A percentile compares a stretch with the other conserved stretches of the same genome.
These are phyloP conservation scores for Cenopis cana DNA, from an alignment of 2,888 invertebrate genomes.

Conservation along the genomic window DNA sequence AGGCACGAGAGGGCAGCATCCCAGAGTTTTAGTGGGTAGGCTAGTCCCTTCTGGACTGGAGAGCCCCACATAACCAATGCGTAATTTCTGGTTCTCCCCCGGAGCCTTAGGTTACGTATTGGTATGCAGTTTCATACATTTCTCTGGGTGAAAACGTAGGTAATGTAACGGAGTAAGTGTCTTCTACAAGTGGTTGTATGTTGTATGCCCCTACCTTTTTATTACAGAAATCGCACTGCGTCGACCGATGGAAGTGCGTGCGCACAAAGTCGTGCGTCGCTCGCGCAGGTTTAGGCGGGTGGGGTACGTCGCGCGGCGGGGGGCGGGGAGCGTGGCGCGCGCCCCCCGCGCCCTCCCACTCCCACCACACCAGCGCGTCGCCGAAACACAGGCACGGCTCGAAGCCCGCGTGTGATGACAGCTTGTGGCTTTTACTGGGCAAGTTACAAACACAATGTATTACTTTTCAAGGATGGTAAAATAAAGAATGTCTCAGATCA, in stretches of 20 bases:
- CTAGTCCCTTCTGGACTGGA: too few relatives aligned
- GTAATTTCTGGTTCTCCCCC: too few relatives aligned
- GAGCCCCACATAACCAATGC: too few relatives aligned
- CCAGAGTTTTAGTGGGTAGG: too few relatives aligned
- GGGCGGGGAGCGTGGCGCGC: conserved; percentile 66
- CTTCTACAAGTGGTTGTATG: not conserved
- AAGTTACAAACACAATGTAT: too few relatives aligned
- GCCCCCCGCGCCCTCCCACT: conserved; percentile 85
- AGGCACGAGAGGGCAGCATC: too few relatives aligned
- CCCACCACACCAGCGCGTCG: conserved; percentile 93
- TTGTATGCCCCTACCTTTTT: conserved; percentile 88
- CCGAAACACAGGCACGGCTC: conserved; percentile 96
- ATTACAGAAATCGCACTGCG: conserved; percentile 96
- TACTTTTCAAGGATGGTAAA: too few relatives aligned
- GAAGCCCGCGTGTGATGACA: conserved; percentile 93
- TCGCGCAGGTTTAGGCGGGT: conserved; percentile 62
- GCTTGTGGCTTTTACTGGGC: conserved; percentile 87
- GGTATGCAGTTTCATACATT: too few relatives aligned
- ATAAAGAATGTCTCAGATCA: too few relatives aligned
- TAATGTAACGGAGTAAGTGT: too few relatives aligned
- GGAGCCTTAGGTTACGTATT: too few relatives aligned
- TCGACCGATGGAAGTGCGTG: conserved; percentile 95
- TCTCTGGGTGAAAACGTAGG: too few relatives aligned
- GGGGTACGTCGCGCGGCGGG: conserved; percentile 60
- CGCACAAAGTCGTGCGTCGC: conserved; percentile 91